Evolutionary conservation across 2,113 vertebrate species (phyloP).

Genomic region (Chauna torquata): DNA sequence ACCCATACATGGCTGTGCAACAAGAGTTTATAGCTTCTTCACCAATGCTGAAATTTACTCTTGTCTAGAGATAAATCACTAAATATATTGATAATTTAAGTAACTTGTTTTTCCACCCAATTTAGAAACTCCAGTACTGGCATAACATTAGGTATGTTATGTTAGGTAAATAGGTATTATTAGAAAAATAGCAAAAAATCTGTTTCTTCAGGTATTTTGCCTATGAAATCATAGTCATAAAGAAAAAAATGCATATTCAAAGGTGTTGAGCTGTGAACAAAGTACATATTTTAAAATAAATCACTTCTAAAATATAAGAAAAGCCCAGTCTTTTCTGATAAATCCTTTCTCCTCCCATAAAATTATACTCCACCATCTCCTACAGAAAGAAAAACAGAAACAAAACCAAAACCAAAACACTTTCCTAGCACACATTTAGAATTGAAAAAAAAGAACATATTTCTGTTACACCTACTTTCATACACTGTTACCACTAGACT

Average conservation of each 20-base stretch:
- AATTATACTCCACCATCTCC: neutral
- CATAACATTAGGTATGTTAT: too few species aligned
- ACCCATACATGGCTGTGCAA: neutral
- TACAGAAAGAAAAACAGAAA: neutral
- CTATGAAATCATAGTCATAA: neutral
- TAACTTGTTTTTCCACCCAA: neutral
- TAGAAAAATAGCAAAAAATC: neutral
- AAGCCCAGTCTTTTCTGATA: neutral
- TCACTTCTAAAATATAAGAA: neutral
- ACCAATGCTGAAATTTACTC: neutral
- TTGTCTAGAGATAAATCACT: neutral
- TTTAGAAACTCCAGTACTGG: neutral
- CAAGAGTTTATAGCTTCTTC: neutral
- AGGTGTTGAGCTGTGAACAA: neutral
- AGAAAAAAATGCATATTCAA: neutral
- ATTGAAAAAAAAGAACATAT: fast-evolving
- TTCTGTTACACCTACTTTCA: neutral
- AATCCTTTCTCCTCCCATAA: neutral
- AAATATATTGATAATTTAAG: neutral
- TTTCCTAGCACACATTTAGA: neutral
- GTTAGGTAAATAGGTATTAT: neutral
- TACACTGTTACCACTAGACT: neutral
- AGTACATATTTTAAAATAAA: neutral
- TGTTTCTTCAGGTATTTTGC: neutral
- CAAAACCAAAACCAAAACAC: neutral